A percentile compares a stretch with the other conserved stretches of the same genome.
Conservation (phyloP, 2,113 vertebrate species). For the Boulengeromyrus knoepffleri region DNA sequence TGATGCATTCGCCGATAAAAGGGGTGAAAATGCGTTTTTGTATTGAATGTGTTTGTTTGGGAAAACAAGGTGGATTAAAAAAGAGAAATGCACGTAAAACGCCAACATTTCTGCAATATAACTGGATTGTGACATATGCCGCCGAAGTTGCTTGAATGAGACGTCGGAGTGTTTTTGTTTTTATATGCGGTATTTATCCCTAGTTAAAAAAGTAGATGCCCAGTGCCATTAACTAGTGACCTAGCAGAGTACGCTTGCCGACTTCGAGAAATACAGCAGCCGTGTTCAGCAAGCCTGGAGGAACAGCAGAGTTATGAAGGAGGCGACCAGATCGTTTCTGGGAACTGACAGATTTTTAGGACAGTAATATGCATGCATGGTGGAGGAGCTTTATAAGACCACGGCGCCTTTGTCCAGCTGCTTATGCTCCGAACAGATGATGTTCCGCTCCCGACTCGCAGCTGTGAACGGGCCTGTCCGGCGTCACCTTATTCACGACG, state of each 20-base stretch:
- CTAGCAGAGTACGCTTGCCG: not conserved
- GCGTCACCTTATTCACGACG: not conserved
- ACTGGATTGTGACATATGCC: not conserved
- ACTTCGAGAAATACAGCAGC: not conserved
- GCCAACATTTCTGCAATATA: not conserved
- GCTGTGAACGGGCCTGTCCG: not conserved
- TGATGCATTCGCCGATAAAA: not conserved
- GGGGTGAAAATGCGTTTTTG: not conserved
- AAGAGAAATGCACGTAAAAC: not conserved
- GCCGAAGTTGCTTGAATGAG: not conserved
- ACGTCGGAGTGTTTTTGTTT: not conserved
- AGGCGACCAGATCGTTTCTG: not conserved
- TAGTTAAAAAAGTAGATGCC: not conserved
- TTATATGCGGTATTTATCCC: not conserved
- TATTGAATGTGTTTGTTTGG: not conserved
- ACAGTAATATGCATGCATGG: not conserved
- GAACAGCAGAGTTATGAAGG: not conserved
- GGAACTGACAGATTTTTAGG: not conserved
- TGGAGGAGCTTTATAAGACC: not conserved
- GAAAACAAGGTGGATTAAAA: not conserved
- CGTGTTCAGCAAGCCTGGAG: not conserved
- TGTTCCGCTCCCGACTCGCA: not conserved
- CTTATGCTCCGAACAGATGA: not conserved
- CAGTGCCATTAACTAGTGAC: constrained; percentile 7
- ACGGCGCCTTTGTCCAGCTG: not conserved